Base-by-base conservation (phyloP, 2,797 vertebrate genomes). In the Siniperca undulata region DNA sequence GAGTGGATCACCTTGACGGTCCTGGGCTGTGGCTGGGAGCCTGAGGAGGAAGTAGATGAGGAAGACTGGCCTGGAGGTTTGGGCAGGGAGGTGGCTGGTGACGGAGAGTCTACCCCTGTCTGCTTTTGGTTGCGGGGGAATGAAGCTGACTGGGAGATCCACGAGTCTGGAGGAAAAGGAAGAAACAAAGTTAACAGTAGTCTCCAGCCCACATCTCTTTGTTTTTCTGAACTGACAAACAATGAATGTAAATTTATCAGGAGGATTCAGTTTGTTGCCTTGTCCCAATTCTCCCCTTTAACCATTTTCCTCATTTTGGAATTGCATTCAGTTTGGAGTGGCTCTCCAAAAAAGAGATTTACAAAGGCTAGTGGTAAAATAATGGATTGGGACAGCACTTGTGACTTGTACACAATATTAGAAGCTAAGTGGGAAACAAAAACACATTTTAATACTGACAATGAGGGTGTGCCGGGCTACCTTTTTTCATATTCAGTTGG, bases 121-220 rank as follows among this genome's bases (percentile, higher is more conserved):
- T 98, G 98, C 86, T 99, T 99, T 94, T 99, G 98, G 94, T 97
- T 99, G 72, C 98, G 97, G 40, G 98, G 98, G 89, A 99, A 98
- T 53, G 99, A 98, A 55, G 98, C 98, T 5, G 98, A 99, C 90
- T 99, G 98, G 67, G 98, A 99, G 93, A 99, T 98, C 99, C 98
- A 99, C 30, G 97, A 98, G 96, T 99, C 98, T 99, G 77, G 0
- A 58, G 36, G n/a, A 17, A 36, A 6, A 50, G 4, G 53, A 0
- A 24, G 1, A 58, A 30, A 14, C 17, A 2, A 14, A 19, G 22
- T 40, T 12, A 40, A 55, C 1, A 16, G 9, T 19, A 14, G 53
- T 36, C 19, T 64, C 4, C 36, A 20, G 22, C 11, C 4, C 36
- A 12, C 19, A 56, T 38, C 17, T 34, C 34, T 74, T 50, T 67